phyloP scores from a whole-genome alignment of 2,888 invertebrate species.

The Luperina nickerlii region DNA sequence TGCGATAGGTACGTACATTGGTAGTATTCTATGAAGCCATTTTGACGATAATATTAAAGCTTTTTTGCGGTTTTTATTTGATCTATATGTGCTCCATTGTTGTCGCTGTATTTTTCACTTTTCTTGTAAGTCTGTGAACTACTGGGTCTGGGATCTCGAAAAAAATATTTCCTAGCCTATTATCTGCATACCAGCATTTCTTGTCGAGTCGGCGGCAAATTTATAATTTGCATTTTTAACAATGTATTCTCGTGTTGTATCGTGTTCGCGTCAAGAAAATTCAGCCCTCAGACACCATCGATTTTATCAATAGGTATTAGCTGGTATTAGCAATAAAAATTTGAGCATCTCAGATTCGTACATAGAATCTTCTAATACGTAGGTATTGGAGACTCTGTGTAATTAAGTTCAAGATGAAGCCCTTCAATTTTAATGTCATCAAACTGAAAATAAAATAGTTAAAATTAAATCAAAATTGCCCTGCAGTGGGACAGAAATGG shows the following conservation, averaged over 20 bases:
- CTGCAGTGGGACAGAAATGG: too few relatives aligned
- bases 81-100: neutral
- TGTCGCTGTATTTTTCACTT: neutral
- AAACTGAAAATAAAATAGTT: neutral
- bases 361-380: neutral
- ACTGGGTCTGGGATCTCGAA: neutral
- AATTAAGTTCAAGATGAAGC: neutral
- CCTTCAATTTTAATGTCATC: neutral
- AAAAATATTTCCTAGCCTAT: neutral
- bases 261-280: slow-evolving; percentile 21
- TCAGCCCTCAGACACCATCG: slow-evolving; percentile 19
- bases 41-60: slow-evolving; percentile 62
- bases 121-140: neutral
- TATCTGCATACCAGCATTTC: slow-evolving; percentile 23
- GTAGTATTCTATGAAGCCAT: slow-evolving; percentile 67
- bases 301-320: slow-evolving; percentile 12
- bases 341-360: neutral
- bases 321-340: slow-evolving; percentile 2
- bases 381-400: neutral
- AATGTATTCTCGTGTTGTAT: slow-evolving; percentile 14
- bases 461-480: neutral
- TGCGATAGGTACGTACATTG: slow-evolving; percentile 74
- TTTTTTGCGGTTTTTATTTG: slow-evolving; percentile 24
- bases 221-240: slow-evolving; percentile 25
- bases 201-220: slow-evolving; percentile 47